Evolutionary conservation across 2,797 vertebrate species (phyloP).

Genomic region (Notoglanidium macrostoma): DNA sequence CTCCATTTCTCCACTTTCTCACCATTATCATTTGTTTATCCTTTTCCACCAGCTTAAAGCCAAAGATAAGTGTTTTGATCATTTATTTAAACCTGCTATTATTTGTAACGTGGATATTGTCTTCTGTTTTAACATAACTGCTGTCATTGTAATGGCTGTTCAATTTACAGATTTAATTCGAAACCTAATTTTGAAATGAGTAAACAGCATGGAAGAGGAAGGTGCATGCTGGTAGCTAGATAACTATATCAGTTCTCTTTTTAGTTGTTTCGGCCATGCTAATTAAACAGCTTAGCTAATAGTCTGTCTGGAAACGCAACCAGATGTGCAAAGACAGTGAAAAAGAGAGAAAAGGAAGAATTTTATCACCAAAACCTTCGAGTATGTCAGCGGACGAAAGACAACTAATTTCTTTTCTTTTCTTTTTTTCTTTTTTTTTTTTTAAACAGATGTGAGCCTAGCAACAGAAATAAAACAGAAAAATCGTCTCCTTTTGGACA

Average conservation of each 20-base stretch:
- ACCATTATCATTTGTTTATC: not conserved
- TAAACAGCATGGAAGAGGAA: constrained; percentile 1
- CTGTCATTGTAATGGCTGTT: not conserved
- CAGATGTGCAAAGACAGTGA: not conserved
- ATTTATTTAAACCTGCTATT: not conserved
- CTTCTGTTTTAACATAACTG: not conserved
- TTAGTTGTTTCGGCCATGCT: not conserved
- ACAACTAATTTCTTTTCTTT: not conserved
- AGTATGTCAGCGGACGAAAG: not conserved
- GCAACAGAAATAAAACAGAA: not conserved
- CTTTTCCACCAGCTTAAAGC: not conserved
- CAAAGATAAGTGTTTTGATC: not conserved
- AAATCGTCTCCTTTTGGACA: not conserved
- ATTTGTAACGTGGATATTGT: not conserved
- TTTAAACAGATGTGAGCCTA: not conserved
- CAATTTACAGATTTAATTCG: not conserved
- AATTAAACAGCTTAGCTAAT: constrained; percentile 12
- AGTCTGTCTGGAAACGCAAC: not conserved
- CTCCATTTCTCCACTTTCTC: not conserved
- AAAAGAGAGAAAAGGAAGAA: not conserved
- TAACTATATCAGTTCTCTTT: not conserved
- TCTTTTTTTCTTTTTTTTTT: not conserved
- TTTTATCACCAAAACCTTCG: not conserved
- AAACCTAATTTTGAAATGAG: not conserved
- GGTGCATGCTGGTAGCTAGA: not conserved